Evolutionary conservation across 1,140 invertebrate genomes (phyloP), one percentile per base, ranked within the genome.

Genomic region (Subanguina moxae): DNA sequence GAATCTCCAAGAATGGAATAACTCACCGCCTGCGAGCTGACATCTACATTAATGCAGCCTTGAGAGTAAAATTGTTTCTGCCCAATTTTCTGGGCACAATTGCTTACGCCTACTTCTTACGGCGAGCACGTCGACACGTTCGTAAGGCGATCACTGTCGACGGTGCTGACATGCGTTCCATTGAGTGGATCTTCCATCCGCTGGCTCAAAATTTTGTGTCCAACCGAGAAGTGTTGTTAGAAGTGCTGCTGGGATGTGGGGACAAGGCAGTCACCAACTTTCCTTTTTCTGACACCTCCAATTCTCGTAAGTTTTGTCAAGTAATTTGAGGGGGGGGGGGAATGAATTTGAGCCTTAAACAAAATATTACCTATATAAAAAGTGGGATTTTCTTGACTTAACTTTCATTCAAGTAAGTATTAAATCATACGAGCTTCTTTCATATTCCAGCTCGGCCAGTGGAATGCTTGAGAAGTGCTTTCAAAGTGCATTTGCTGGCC

Each of bases 181-280:
- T 74, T n/a, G 70, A 70, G 58, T 80, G 78, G 74, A 46, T 82
- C 21, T 80, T 83, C 63, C 78, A 80, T 67, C 78, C 78, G 19
- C 48, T 78, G 7, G 71, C 77, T 0, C 57, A 62, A 1, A 72
- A 74, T 9, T 80, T 78, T 57, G 61, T 82, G 13, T 38, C 74
- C 9, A 68, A 80, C 21, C 30, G 9, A 30, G 56, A 59, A 7
- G 23, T 78, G 1, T n/a, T 46, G 1, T 3, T 56, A 7, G 19
- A 28, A 27, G 61, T 70, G 45, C 28, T 70, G n/a, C 1, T 30
- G n/a, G 19, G 58, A 46, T 38, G 57, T 77, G 63, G 65, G 23
- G 46, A 45, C 56, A 23, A 78, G 65, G 43, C 43, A 45, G 28
- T 32, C 15, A 43, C 73, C 27, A 75, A 64, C 43, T 78, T 46